These are phyloP conservation scores for Fragum sueziense DNA, from an alignment of 2,888 invertebrate genomes.

Conservation along the genomic window DNA sequence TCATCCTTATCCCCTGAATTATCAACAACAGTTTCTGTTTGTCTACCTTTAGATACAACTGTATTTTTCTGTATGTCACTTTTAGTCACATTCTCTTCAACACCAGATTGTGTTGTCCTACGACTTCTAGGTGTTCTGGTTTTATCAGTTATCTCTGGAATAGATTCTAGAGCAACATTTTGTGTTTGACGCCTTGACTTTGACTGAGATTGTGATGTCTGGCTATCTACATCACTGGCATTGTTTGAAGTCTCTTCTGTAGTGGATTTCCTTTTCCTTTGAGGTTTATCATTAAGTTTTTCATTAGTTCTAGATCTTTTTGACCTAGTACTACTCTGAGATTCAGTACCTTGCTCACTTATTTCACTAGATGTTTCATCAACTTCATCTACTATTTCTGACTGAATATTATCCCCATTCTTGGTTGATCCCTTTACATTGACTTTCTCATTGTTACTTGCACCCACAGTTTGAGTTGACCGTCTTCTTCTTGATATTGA, in stretches of 20 bases:
- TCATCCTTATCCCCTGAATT: background rate
- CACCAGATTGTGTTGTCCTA: background rate
- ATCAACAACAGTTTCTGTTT: constrained; percentile 6
- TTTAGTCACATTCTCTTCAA: background rate
- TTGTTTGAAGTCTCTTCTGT: background rate
- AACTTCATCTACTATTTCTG: background rate
- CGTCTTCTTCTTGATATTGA: constrained; percentile 12
- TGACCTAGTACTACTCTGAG: too few species aligned
- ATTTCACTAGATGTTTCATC: background rate
- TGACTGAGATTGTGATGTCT: background rate
- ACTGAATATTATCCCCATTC: background rate
- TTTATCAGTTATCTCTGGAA: background rate
- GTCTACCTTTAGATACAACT: background rate
- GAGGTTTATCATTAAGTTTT: background rate
- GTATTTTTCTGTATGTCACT: background rate
- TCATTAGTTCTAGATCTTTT: background rate
- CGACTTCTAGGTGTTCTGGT: background rate
- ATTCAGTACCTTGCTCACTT: too few species aligned
- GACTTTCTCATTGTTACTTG: constrained; percentile 1
- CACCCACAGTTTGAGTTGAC: background rate
- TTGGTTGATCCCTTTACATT: too few species aligned
- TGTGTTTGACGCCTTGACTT: background rate
- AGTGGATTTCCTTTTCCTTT: background rate
- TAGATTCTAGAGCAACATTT: background rate
- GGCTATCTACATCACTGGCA: background rate